These are phyloP conservation scores for Drosophila insularis DNA, from an alignment of 1,140 invertebrate genomes.

Conservation along the genomic window DNA sequence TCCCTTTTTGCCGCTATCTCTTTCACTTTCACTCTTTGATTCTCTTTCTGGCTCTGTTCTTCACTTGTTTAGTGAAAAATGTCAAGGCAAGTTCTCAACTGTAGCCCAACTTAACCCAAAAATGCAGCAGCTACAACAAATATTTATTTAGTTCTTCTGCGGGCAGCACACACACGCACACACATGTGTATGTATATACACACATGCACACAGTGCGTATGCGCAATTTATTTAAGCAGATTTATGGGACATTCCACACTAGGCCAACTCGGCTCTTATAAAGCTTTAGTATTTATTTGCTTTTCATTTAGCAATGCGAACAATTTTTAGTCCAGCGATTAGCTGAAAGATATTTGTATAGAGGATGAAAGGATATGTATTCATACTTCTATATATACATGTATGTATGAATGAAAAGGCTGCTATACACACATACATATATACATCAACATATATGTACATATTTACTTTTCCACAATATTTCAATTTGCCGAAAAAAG, in stretches of 20 bases:
- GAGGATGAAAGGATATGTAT: background rate
- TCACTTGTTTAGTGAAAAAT: constrained; percentile 48
- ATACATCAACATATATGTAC: no score
- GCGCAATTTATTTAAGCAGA: constrained; percentile 54
- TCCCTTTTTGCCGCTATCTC: constrained; percentile 14
- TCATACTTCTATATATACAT: background rate
- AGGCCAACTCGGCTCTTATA: constrained; percentile 21
- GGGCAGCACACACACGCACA: constrained; percentile 28
- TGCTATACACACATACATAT: no score
- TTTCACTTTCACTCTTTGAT: background rate
- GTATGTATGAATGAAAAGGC: background rate
- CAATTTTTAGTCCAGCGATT: constrained; percentile 12
- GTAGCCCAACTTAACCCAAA: constrained; percentile 45
- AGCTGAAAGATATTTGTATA: constrained; percentile 3
- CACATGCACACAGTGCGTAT: constrained; percentile 49
- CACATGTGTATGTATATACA: background rate
- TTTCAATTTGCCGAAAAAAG: no score
- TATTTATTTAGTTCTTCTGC: constrained; percentile 52
- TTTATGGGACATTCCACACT: constrained; percentile 56
- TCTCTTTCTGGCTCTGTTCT: background rate
- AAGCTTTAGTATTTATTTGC: constrained; percentile 48
- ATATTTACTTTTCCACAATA: no score
- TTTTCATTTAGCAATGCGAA: constrained; percentile 43
- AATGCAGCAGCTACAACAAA: constrained; percentile 31
- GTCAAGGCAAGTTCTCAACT: constrained; percentile 56